Evolutionary conservation across 1,140 invertebrate genomes (phyloP).

Genomic region (Centruroides sculpturatus): DNA sequence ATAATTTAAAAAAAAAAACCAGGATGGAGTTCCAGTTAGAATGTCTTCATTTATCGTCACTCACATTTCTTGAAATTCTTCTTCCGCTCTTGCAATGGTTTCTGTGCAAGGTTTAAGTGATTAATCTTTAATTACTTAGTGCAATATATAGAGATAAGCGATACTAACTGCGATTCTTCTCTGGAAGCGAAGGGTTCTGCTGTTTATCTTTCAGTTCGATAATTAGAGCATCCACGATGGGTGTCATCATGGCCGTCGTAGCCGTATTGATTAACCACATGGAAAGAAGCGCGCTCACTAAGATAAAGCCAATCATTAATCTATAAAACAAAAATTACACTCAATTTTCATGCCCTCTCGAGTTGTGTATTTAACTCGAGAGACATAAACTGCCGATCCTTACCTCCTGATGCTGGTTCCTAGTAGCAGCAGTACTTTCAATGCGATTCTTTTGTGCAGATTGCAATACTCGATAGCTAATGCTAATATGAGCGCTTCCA

Average conservation of each 20-base stretch:
- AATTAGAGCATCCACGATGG: conserved; percentile 54
- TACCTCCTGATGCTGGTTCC: conserved; percentile 21
- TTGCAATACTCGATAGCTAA: conserved; percentile 32
- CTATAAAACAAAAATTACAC: conserved; percentile 24
- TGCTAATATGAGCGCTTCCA: conserved; percentile 26
- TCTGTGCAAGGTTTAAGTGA: no score
- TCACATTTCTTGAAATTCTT: no score
- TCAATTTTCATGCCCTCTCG: no score
- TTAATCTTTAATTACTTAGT: no score
- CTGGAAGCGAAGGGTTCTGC: no score
- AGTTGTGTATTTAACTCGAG: no score
- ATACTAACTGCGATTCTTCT: no score
- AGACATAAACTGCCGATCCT: background rate
- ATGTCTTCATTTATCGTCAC: no score
- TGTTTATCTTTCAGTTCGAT: conserved; percentile 10
- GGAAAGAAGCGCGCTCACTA: conserved; percentile 59
- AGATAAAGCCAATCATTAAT: conserved; percentile 54
- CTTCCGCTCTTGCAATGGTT: no score
- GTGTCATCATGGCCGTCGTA: conserved; percentile 69
- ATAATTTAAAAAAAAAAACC: no score
- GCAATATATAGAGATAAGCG: no score
- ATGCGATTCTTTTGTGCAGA: conserved; percentile 31
- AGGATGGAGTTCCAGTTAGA: no score
- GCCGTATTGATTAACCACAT: conserved; percentile 77
- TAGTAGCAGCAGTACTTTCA: conserved; percentile 27